Conservation (phyloP, 2,888 invertebrate genomes). For the Malacosoma neustria region DNA sequence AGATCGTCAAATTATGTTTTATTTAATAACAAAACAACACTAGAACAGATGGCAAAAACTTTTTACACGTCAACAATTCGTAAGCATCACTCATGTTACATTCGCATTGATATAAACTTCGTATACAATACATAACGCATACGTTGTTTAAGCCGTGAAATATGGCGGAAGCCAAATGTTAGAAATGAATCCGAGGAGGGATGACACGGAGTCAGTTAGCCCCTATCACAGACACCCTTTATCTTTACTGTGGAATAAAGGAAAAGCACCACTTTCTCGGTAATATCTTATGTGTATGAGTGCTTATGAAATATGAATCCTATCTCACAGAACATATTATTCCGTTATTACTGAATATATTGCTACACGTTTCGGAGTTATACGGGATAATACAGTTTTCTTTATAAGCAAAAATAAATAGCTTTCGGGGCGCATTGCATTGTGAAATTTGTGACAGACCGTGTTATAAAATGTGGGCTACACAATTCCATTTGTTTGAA, state of each 20-base stretch:
- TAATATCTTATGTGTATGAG: slow-evolving; percentile 63
- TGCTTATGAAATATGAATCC: slow-evolving; percentile 72
- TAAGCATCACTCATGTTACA: no score
- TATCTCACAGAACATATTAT: slow-evolving; percentile 68
- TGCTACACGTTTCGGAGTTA: slow-evolving; percentile 50
- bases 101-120: no score
- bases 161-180: slow-evolving; percentile 57
- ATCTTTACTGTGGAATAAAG: slow-evolving; percentile 64
- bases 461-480: background rate
- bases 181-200: slow-evolving; percentile 47
- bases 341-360: slow-evolving; percentile 66
- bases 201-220: slow-evolving; percentile 43
- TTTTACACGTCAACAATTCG: no score
- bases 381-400: slow-evolving; percentile 37
- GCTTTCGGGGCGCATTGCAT: slow-evolving; percentile 21
- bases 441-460: slow-evolving; percentile 15
- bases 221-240: slow-evolving; percentile 50
- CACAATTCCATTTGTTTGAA: no score
- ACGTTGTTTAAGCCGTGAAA: slow-evolving; percentile 43
- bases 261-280: slow-evolving; percentile 50
- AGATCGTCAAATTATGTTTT: no score
- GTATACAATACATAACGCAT: no score
- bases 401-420: slow-evolving; percentile 44
- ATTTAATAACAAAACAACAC: no score
- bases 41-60: no score